A percentile compares a stretch with the other conserved stretches of the same genome.
These are phyloP conservation scores for Homarus gammarus DNA, from an alignment of 2,888 invertebrate genomes.

Conservation along the genomic window DNA sequence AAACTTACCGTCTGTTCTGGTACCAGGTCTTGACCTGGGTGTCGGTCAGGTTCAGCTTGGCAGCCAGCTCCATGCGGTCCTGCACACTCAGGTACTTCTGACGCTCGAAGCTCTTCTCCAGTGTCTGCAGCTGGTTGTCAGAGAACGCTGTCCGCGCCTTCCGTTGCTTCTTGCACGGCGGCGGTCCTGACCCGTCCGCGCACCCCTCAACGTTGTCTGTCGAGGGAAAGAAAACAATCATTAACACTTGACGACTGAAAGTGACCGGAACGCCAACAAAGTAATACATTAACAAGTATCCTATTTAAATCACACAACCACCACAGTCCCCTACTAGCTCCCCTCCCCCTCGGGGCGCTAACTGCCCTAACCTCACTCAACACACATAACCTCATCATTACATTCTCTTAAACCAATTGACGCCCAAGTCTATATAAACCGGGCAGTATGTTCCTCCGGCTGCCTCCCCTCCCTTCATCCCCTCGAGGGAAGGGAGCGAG, in stretches of 20 bases:
- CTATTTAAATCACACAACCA: background rate
- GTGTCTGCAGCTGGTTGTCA: constrained; percentile 96
- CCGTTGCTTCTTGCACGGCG: constrained; percentile 86
- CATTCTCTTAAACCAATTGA: constrained; percentile 49
- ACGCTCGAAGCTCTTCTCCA: constrained; percentile 89
- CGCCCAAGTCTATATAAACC: constrained; percentile 25
- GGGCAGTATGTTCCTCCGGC: background rate
- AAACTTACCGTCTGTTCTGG: constrained; percentile 94
- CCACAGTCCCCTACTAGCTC: background rate
- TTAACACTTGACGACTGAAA: background rate
- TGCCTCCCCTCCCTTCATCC: too few relatives aligned
- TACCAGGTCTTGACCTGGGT: constrained; percentile 99
- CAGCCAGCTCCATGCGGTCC: constrained; percentile 94
- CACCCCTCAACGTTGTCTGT: constrained; percentile 48
- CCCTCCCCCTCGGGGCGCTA: background rate
- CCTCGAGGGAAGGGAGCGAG: too few relatives aligned
- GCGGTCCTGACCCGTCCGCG: constrained; percentile 47
- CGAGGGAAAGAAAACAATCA: background rate
- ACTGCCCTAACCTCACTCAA: too few relatives aligned
- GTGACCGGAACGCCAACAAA: background rate
- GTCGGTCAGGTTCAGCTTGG: constrained; percentile 83
- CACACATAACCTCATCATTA: constrained; percentile 29
- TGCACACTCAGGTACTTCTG: constrained; percentile 81
- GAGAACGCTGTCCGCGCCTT: constrained; percentile 99
- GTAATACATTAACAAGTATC: too few relatives aligned